Conservation (phyloP, 2,113 vertebrate genomes). For the Rana temporaria region DNA sequence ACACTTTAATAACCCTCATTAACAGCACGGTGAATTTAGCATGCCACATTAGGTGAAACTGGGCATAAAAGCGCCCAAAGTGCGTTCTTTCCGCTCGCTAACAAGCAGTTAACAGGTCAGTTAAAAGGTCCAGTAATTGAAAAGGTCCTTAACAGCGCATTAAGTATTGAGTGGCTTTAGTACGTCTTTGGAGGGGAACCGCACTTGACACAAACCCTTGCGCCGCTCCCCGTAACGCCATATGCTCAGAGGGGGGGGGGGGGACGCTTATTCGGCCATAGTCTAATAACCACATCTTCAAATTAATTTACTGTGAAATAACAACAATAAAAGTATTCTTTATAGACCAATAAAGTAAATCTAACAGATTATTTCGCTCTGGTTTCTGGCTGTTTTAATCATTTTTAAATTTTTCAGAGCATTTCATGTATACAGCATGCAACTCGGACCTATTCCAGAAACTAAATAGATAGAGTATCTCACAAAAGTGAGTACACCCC, state of each 20-base stretch:
- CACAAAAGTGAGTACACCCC: too few relatives aligned
- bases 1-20: slow-evolving; percentile 50
- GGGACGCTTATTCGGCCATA: too few relatives aligned
- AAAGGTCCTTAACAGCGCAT: slow-evolving; percentile 37
- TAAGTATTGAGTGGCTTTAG: slow-evolving; percentile 14
- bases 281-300: neutral
- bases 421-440: too few relatives aligned
- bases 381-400: too few relatives aligned
- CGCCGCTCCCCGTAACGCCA: neutral
- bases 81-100: slow-evolving; percentile 4
- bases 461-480: too few relatives aligned
- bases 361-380: too few relatives aligned
- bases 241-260: neutral
- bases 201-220: neutral
- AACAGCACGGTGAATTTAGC: slow-evolving; percentile 45
- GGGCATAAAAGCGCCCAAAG: slow-evolving; percentile 29
- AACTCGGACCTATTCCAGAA: too few relatives aligned
- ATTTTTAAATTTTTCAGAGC: too few relatives aligned
- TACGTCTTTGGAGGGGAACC: neutral
- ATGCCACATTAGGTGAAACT: slow-evolving; percentile 43
- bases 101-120: slow-evolving; percentile 48
- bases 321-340: neutral
- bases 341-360: too few relatives aligned
- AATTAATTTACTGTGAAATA: neutral
- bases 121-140: slow-evolving; percentile 31